phyloP scores from a whole-genome alignment of 2,797 vertebrate species.

The Bothrops alternatus region DNA sequence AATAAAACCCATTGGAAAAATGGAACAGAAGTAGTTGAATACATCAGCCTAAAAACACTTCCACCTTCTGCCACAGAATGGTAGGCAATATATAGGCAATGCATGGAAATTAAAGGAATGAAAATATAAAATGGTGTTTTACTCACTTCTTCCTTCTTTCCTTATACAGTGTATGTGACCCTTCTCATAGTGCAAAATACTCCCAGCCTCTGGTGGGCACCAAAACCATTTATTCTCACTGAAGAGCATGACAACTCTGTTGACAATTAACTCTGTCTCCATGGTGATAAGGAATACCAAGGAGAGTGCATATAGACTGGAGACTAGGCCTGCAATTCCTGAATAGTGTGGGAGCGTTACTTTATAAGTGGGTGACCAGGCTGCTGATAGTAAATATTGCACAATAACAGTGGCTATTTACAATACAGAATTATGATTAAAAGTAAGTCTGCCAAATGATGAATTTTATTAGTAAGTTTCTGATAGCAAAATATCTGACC shows the following conservation, averaged over 20 bases:
- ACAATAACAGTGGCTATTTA: not conserved
- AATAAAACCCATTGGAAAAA: not conserved
- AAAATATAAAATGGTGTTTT: not conserved
- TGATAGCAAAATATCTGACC: not conserved
- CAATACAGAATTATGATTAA: not conserved
- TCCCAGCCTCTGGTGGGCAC: not conserved
- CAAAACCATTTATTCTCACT: constrained; percentile 7
- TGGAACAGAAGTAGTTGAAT: not conserved
- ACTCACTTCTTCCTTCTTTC: not conserved
- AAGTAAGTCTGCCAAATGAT: not conserved
- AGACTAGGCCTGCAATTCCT: constrained; percentile 15
- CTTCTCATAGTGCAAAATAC: not conserved
- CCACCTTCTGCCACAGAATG: not conserved
- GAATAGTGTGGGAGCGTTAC: not conserved
- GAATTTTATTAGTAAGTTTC: not conserved
- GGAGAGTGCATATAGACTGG: not conserved
- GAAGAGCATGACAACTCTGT: constrained; percentile 9
- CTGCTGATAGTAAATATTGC: not conserved
- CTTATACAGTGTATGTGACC: not conserved
- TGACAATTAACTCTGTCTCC: constrained; percentile 28
- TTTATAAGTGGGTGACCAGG: constrained; percentile 21
- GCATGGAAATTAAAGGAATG: not conserved
- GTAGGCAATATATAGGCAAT: not conserved
- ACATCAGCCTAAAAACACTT: not conserved
- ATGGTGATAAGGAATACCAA: constrained; percentile 18